Evolutionary conservation across 1,140 invertebrate species (phyloP).

Genomic region (Euura saliciscinereae): DNA sequence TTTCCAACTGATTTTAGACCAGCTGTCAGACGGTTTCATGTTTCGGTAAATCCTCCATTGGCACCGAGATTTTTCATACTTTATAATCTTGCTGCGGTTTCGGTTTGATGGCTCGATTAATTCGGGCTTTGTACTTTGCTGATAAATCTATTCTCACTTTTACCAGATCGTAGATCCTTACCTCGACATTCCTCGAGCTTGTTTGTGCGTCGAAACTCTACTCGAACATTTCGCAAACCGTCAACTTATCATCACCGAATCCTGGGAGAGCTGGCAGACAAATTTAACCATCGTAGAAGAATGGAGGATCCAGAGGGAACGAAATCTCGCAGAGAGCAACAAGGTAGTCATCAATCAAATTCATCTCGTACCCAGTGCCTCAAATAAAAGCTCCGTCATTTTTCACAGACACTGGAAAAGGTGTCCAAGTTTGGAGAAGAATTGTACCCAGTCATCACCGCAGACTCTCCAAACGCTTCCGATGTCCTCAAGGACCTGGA

Average conservation of each 20-base stretch:
- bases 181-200: constrained; percentile 73
- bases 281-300: constrained; percentile 70
- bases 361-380: not conserved
- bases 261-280: constrained; percentile 73
- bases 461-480: constrained; percentile 64
- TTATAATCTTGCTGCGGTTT: too few relatives aligned
- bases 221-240: constrained; percentile 73
- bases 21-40: not conserved
- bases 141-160: constrained; percentile 38
- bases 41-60: too few relatives aligned
- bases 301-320: constrained; percentile 70
- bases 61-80: too few relatives aligned
- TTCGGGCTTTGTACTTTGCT: not conserved
- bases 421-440: constrained; percentile 76
- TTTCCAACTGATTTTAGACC: too few relatives aligned
- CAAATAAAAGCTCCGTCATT: constrained; percentile 2
- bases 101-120: not conserved
- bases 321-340: constrained; percentile 75
- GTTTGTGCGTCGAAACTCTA: constrained; percentile 72
- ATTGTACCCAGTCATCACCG: constrained; percentile 78
- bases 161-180: constrained; percentile 75
- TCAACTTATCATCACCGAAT: constrained; percentile 69
- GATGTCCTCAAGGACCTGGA: constrained; percentile 67
- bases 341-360: constrained; percentile 62
- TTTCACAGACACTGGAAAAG: constrained; percentile 72